Evolutionary conservation across 2,113 vertebrate genomes (phyloP), one percentile per base, ranked within the genome.

Genomic region (Channa argus): DNA sequence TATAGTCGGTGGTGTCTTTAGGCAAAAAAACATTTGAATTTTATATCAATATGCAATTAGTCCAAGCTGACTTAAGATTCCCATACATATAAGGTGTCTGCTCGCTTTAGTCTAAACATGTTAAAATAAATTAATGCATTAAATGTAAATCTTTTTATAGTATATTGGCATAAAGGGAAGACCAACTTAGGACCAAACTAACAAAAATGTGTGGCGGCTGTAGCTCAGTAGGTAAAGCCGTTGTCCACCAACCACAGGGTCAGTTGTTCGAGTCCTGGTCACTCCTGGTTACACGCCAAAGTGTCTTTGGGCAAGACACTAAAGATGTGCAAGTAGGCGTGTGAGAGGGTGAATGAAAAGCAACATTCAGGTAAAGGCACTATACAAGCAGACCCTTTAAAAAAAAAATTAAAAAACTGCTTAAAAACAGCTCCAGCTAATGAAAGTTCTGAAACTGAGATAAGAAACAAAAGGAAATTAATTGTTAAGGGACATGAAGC

Each of bases 401-500:
- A 24, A 24, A 24, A 1, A 24, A 56, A 61, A 60, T 41, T 45
- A 37, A 2, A 41, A 41, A 5, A 38, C 37, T 33, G 11, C 39
- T 54, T 54, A n/a, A 59, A 34, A 58, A 43, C 45, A 53, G 68
- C 44, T 39, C 2, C 0, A 12, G 10, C 43, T 60, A 58, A 71
- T 60, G 0, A 45, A 79, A 63, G 41, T 15, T 41, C 13, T 72
- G 34, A 65, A 66, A 34, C 33, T 67, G 3, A 54, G 0, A 1
- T 10, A 11, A 73, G 39, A 4, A 44, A 9, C 64, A 77, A 80
- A 54, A 49, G n/a, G 37, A 50, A 46, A 45, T 11, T 11, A 67
- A 71, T 51, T 62, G 45, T 24, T 67, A 9, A 51, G 55, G 52
- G 62, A 53, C 41, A 68, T 8, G 12, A 68, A n/a, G 53, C 43